These are phyloP conservation scores for Cybosia mesomella DNA, from an alignment of 2,888 invertebrate genomes.

Conservation along the genomic window DNA sequence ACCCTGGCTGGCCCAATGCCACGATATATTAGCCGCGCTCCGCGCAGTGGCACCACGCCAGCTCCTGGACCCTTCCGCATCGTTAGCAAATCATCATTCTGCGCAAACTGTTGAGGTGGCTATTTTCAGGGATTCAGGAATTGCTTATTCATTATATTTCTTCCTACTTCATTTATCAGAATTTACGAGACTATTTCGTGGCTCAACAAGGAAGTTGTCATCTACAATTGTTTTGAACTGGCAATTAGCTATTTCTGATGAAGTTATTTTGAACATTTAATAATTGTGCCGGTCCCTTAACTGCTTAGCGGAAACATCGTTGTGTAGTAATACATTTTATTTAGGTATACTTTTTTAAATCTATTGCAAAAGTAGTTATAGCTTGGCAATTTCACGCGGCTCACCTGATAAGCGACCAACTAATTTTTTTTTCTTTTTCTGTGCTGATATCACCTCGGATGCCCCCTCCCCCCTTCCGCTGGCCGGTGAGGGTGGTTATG, in stretches of 20 bases:
- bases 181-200: background rate
- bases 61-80: slow-evolving; percentile 80
- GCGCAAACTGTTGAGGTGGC: slow-evolving; percentile 57
- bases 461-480: no score
- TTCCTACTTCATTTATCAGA: slow-evolving; percentile 16
- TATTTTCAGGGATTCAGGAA: slow-evolving; percentile 45
- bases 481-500: no score
- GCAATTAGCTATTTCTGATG: slow-evolving; percentile 3
- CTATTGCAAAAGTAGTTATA: no score
- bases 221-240: slow-evolving; percentile 3
- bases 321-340: background rate
- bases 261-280: background rate
- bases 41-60: slow-evolving; percentile 75
- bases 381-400: no score
- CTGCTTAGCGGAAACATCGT: background rate
- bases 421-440: no score
- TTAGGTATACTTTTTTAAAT: no score
- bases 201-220: slow-evolving; percentile 15
- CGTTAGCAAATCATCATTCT: slow-evolving; percentile 73
- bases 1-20: slow-evolving; percentile 87
- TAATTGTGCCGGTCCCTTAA: background rate
- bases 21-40: slow-evolving; percentile 68
- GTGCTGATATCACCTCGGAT: no score
- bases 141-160: slow-evolving; percentile 38
- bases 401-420: no score